A percentile compares a stretch with the other conserved stretches of the same genome.
Conservation (phyloP, 2,888 invertebrate species). For the Copidosoma aretas region DNA sequence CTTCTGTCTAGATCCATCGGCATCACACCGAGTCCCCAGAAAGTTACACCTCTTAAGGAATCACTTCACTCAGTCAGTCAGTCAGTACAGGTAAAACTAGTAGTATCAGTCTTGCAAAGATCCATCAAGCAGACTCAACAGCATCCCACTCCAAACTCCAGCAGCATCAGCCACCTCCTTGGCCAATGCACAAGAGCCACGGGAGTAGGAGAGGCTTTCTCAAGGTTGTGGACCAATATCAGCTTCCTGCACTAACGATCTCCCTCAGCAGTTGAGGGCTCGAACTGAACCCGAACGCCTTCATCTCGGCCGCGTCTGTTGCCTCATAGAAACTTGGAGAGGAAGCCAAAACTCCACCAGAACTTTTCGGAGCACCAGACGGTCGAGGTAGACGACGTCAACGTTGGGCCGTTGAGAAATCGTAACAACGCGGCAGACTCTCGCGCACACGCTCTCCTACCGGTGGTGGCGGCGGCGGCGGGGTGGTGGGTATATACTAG, state of each 20-base stretch:
- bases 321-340: no score
- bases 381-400: neutral
- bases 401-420: slow-evolving; percentile 4
- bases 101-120: neutral
- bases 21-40: neutral
- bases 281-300: no score
- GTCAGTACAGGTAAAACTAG: neutral
- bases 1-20: slow-evolving; percentile 21
- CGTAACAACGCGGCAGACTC: slow-evolving; percentile 1
- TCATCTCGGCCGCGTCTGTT: no score
- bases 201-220: slow-evolving; percentile 1
- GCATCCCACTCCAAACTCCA: neutral
- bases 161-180: no score
- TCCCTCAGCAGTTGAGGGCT: no score
- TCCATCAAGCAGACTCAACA: slow-evolving; percentile 11
- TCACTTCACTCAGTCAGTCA: neutral
- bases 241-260: neutral
- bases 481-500: no score
- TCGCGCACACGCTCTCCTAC: slow-evolving; percentile 5
- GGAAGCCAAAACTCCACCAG: no score
- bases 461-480: neutral
- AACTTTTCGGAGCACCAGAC: neutral
- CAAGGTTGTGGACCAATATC: neutral
- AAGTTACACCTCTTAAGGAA: neutral
- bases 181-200: neutral